A percentile compares a stretch with the other conserved stretches of the same genome.
Conservation (phyloP, 2,113 vertebrate genomes). For the Coturnix japonica region DNA sequence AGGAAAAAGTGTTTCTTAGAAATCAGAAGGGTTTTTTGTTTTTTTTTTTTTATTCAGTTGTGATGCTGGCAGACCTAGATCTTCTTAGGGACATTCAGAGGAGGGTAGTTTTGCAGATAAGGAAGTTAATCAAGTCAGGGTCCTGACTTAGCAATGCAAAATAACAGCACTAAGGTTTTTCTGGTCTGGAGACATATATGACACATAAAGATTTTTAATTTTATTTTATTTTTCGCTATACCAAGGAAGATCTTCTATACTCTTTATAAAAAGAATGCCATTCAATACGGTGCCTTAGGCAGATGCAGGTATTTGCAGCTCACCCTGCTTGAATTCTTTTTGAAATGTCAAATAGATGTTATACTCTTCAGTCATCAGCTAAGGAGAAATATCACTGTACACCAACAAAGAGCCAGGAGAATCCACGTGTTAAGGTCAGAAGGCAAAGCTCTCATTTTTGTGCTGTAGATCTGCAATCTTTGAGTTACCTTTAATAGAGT, state of each 20-base stretch:
- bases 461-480: neutral
- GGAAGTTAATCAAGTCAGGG: neutral
- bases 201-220: neutral
- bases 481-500: neutral
- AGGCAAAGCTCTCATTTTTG: neutral
- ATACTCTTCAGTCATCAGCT: neutral
- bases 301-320: neutral
- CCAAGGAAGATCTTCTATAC: neutral
- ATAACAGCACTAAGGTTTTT: neutral
- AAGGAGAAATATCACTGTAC: neutral
- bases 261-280: neutral
- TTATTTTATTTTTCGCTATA: rapidly evolving
- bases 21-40: neutral
- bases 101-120: neutral
- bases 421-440: neutral
- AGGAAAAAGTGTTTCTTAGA: neutral
- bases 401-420: neutral
- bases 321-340: neutral
- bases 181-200: neutral
- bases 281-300: neutral
- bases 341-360: neutral
- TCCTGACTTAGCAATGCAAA: rapidly evolving
- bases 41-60: neutral
- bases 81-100: neutral
- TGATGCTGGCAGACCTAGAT: neutral